Conservation (phyloP, 2,888 invertebrate genomes). For the Gymnosoma rotundatum region DNA sequence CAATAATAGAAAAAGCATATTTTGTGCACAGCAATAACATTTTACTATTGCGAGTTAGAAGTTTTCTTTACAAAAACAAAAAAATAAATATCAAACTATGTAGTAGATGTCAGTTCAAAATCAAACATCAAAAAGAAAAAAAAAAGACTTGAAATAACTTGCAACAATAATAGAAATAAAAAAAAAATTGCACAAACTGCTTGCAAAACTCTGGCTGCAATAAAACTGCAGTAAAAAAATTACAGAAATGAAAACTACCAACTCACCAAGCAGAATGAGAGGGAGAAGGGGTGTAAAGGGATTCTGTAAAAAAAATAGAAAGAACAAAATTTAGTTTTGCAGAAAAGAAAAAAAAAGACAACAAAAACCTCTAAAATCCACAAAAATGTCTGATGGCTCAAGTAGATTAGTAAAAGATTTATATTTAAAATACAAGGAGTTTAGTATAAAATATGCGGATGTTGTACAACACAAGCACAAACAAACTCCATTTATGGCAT, state of each 20-base stretch:
- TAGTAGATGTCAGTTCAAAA: too few relatives aligned
- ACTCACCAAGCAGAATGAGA: neutral
- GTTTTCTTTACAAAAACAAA: too few relatives aligned
- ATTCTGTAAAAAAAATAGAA: neutral
- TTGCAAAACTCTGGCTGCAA: neutral
- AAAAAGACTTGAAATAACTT: constrained; percentile 2
- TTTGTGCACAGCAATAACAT: too few relatives aligned
- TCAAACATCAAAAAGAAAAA: neutral
- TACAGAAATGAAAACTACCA: neutral
- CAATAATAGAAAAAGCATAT: too few relatives aligned
- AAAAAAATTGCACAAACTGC: neutral
- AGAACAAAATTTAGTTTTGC: neutral
- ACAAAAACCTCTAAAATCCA: constrained; percentile 42
- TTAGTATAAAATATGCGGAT: neutral
- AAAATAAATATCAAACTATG: too few relatives aligned
- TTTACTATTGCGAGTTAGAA: too few relatives aligned
- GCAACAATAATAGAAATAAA: constrained; percentile 3
- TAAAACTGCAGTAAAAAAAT: neutral
- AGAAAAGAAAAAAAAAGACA: neutral
- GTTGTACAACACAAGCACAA: neutral
- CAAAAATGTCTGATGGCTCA: constrained; percentile 62
- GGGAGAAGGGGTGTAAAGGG: neutral
- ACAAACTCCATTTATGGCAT: neutral
- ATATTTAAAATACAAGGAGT: constrained; percentile 32
- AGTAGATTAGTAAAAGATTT: constrained; percentile 63